Percentiles rank a stretch among this genome's conserved stretches.
These are phyloP conservation scores for Vespertilio murinus DNA, from an alignment of 2,797 vertebrate species.

Conservation along the genomic window DNA sequence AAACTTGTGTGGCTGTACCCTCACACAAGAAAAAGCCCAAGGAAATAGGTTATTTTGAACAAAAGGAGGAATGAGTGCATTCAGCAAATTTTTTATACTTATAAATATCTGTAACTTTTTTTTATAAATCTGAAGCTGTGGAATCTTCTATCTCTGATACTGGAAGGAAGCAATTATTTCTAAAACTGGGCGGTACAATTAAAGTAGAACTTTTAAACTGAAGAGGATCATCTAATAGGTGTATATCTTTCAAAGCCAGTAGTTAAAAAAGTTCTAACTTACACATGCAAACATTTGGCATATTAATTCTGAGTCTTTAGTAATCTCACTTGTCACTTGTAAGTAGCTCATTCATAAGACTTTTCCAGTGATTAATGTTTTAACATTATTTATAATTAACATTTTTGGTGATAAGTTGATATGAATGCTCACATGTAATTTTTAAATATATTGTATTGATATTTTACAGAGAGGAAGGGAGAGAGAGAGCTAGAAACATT, in stretches of 20 bases:
- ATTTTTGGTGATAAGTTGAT: neutral
- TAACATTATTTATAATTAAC: neutral
- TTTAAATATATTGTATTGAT: no score
- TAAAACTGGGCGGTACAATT: neutral
- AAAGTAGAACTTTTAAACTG: constrained; percentile 27
- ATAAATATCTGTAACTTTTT: constrained; percentile 28
- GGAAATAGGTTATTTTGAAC: neutral
- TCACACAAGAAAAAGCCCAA: neutral
- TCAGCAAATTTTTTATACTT: neutral
- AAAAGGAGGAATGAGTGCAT: neutral
- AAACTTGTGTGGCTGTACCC: neutral
- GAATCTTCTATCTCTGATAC: neutral
- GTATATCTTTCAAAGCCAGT: constrained; percentile 19
- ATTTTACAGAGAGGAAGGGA: no score
- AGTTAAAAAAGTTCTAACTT: neutral
- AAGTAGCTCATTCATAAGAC: neutral
- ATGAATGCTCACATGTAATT: neutral
- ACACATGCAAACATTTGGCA: neutral
- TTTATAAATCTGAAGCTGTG: neutral
- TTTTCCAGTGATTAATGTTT: neutral
- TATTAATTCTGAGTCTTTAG: neutral
- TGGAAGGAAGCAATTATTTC: constrained; percentile 19
- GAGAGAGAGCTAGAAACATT: no score
- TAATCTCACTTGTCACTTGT: neutral
- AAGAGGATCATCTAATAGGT: neutral